Conservation (phyloP, 2,888 invertebrate genomes). For the Sminthurinus aureus region DNA sequence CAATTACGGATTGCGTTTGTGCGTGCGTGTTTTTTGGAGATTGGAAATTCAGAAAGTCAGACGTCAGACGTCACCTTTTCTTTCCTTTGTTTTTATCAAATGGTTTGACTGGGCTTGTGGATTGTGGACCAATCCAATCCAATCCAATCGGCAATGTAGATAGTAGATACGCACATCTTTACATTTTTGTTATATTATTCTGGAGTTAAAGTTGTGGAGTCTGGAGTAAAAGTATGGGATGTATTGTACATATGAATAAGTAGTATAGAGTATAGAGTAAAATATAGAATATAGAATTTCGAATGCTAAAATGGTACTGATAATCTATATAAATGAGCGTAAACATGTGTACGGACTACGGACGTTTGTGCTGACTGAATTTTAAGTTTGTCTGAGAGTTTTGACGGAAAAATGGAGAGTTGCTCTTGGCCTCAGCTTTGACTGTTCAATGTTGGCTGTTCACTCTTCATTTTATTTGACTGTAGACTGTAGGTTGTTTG, state of each 20-base stretch:
- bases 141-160: not conserved
- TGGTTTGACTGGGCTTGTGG: too few relatives aligned
- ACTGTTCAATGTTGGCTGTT: too few relatives aligned
- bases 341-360: not conserved
- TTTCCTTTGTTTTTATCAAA: not conserved
- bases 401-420: not conserved
- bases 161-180: conserved; percentile 1
- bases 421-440: too few relatives aligned
- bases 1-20: not conserved
- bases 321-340: too few relatives aligned
- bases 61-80: not conserved
- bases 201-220: too few relatives aligned
- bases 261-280: not conserved
- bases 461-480: too few relatives aligned
- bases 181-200: not conserved
- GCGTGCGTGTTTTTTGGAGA: not conserved
- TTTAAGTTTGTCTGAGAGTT: not conserved
- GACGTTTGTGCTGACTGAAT: not conserved
- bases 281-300: not conserved
- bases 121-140: too few relatives aligned
- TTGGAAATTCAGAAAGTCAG: too few relatives aligned
- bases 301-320: too few relatives aligned
- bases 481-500: too few relatives aligned
- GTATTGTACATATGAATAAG: too few relatives aligned
- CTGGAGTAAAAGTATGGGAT: too few relatives aligned